Evolutionary conservation across 2,888 invertebrate species (phyloP).

Genomic region (Euproctis similis): DNA sequence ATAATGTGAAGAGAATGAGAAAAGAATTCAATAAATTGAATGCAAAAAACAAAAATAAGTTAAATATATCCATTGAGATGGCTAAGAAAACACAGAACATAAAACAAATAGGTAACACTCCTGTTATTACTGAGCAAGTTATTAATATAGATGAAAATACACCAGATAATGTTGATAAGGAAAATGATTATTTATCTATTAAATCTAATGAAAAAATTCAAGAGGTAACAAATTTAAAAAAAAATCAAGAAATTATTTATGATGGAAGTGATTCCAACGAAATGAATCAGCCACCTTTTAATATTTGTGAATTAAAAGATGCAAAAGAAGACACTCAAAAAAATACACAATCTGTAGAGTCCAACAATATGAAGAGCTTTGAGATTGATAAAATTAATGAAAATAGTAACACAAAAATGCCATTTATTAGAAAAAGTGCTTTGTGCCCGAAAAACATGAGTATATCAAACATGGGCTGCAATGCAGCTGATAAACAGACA

Average conservation of each 20-base stretch:
- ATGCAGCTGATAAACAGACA: conserved; percentile 18
- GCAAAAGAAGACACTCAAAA: no score
- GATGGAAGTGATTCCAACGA: conserved; percentile 3
- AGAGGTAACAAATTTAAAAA: conserved; percentile 1
- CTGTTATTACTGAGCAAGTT: conserved; percentile 14
- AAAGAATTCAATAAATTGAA: conserved; percentile 62
- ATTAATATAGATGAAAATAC: conserved; percentile 48
- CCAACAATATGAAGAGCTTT: conserved; percentile 3
- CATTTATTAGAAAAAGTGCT: conserved; percentile 45
- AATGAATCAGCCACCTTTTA: no score
- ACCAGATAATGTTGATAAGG: conserved; percentile 21
- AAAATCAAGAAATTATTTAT: conserved; percentile 7
- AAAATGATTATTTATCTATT: conserved; percentile 7
- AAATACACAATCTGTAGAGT: no score
- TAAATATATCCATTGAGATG: conserved; percentile 67
- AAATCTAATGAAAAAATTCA: conserved; percentile 5
- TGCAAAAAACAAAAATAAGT: conserved; percentile 52
- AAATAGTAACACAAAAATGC: conserved; percentile 24
- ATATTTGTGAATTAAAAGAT: conserved; percentile 1
- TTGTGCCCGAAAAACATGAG: conserved; percentile 20
- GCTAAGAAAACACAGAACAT: conserved; percentile 45
- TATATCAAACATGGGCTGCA: conserved; percentile 10
- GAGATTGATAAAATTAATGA: conserved; percentile 1
- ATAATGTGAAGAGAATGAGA: conserved; percentile 62
- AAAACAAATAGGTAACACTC: conserved; percentile 17